Evolutionary conservation across 2,888 invertebrate genomes (phyloP), one percentile per base, ranked within the genome.

Genomic region (Fragum whitleyi): DNA sequence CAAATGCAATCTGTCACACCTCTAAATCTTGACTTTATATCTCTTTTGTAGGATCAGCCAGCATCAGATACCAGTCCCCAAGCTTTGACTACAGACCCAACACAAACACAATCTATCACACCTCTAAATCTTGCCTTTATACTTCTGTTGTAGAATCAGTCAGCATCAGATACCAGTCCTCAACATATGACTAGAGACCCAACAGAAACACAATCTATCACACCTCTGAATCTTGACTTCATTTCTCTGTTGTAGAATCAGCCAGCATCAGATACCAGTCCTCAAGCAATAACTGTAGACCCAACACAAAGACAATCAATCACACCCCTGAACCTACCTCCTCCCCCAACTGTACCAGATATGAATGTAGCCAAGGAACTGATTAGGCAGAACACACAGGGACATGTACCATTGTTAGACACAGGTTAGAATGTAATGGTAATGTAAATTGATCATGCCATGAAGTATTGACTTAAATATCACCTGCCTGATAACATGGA

Each of bases 311-410:
- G 16, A 16, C 61, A 61, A 32, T 16, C 61, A 6, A 61, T n/a
- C 29, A 61, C 32, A 7, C 61, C 29, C 19, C 32, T 71, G 51
- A 83, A 29, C 67, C 74, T 76, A 53, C 82, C 82, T 55, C 82
- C 78, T 47, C 61, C 57, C 14, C 80, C 78, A n/a, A 68, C 28
- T 23, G 23, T 76, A 11, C 79, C 74, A n/a, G 73, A 81, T 65
- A 59, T 77, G 42, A 42, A 68, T 1, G 67, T 71, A 23, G 71
- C 83, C 9, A 78, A 68, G 55, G 92, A 93, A 83, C 88, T 94
- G 5, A 89, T 93, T 65, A 88, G 90, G 21, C 90, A 53, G 29
- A 26, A 26, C 23, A 69, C 53, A 1, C 69, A 53, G 6, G 28
- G 51, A 16, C 9, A 28, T 51, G 21, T n/a, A 16, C 29, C 69